Evolutionary conservation across 2,113 vertebrate species (phyloP).

Genomic region (Pygoscelis adeliae): DNA sequence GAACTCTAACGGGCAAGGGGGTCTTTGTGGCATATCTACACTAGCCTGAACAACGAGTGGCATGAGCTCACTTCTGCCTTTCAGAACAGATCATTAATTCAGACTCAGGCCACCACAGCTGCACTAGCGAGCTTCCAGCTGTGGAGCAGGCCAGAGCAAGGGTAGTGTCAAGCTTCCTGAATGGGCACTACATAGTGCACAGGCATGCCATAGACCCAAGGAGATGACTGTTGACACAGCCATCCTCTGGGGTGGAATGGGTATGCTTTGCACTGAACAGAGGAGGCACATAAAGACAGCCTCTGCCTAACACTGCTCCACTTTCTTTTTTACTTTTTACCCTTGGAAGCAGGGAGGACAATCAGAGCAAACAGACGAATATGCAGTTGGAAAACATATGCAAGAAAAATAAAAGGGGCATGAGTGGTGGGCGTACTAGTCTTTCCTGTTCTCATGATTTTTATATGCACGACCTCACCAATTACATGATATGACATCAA

Average conservation of each 20-base stretch:
- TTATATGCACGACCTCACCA: too few species aligned
- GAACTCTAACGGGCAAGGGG: not conserved
- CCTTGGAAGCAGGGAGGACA: too few species aligned
- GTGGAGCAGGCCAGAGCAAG: not conserved
- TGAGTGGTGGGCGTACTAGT: too few species aligned
- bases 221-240: not conserved
- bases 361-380: too few species aligned
- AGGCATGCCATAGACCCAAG: not conserved
- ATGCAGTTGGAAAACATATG: too few species aligned
- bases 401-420: too few species aligned
- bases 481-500: too few species aligned
- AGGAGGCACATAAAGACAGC: not conserved
- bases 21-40: not conserved
- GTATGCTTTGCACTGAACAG: not conserved
- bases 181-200: fast-evolving
- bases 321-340: not conserved
- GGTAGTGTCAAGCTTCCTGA: not conserved
- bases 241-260: not conserved
- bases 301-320: not conserved
- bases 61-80: not conserved
- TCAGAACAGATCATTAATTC: not conserved
- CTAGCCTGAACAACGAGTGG: not conserved
- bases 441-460: too few species aligned
- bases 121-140: not conserved
- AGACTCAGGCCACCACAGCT: not conserved